A percentile compares a stretch with the other conserved stretches of the same genome.
Evolutionary conservation across 2,888 invertebrate species (phyloP).

Genomic region (Glomeris marginata): DNA sequence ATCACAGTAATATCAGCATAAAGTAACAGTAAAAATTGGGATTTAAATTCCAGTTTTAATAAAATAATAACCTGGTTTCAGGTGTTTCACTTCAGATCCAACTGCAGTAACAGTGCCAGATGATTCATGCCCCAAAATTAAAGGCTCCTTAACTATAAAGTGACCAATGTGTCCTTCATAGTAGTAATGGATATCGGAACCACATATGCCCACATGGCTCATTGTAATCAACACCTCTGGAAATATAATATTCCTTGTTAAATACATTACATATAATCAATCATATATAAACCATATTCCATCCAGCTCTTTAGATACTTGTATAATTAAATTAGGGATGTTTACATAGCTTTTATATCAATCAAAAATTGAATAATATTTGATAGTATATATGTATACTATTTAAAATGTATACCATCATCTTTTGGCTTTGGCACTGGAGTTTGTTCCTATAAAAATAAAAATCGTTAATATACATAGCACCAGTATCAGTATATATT

Average conservation of each 20-base stretch:
- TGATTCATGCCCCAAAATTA: slow-evolving; percentile 93
- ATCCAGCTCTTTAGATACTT: too few species aligned
- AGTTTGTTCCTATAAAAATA: slow-evolving; percentile 56
- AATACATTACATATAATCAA: background rate
- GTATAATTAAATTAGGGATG: too few species aligned
- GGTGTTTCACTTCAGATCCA: slow-evolving; percentile 39
- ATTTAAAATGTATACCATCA: slow-evolving; percentile 47
- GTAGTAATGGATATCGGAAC: slow-evolving; percentile 84
- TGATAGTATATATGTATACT: background rate
- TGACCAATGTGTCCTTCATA: slow-evolving; percentile 68
- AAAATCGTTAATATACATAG: too few species aligned
- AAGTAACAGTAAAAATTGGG: background rate
- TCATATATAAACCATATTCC: slow-evolving; percentile 2
- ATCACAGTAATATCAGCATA: background rate
- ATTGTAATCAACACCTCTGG: slow-evolving; percentile 74
- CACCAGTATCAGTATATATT: background rate
- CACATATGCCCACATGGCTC: slow-evolving; percentile 93
- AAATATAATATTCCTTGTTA: background rate
- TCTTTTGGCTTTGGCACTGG: slow-evolving; percentile 61
- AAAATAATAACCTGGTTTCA: slow-evolving; percentile 43
- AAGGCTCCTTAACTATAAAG: slow-evolving; percentile 70
- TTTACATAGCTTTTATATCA: background rate
- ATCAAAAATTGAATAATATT: background rate
- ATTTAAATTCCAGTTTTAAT: background rate
- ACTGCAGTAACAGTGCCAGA: slow-evolving; percentile 43